Conservation (phyloP, 2,888 invertebrate genomes). For the Brachylomia viminalis region DNA sequence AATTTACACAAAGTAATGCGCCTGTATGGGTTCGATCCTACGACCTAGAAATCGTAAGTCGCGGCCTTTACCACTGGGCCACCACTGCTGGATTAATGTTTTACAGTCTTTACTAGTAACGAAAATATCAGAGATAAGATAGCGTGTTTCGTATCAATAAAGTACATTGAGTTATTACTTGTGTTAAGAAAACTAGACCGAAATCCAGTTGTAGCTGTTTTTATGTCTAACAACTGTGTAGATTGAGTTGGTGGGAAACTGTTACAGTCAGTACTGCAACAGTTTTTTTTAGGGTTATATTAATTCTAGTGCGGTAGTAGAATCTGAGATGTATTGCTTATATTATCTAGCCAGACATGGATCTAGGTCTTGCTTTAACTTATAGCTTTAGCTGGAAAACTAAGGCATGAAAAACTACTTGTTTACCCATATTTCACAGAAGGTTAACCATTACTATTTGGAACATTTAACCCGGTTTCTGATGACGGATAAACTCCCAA, state of each 20-base stretch:
- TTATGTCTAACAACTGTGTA: constrained; percentile 29
- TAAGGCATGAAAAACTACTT: too few relatives aligned
- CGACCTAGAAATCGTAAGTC: too few relatives aligned
- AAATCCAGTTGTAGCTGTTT: constrained; percentile 45
- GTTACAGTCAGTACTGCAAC: background rate
- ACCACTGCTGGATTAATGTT: constrained; percentile 3
- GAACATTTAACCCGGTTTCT: background rate
- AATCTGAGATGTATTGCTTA: background rate
- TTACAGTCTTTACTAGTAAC: background rate
- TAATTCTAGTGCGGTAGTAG: constrained; percentile 11
- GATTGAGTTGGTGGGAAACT: constrained; percentile 19
- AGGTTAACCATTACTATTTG: too few relatives aligned
- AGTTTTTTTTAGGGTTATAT: constrained; percentile 2
- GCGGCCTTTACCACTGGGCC: too few relatives aligned
- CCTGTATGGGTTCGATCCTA: too few relatives aligned
- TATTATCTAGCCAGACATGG: background rate
- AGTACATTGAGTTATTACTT: constrained; percentile 44
- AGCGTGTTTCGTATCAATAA: constrained; percentile 60
- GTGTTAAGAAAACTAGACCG: constrained; percentile 38
- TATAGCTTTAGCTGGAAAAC: background rate
- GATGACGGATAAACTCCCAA: background rate
- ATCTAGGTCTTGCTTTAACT: constrained; percentile 1
- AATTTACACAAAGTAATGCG: too few relatives aligned
- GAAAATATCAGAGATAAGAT: constrained; percentile 38
- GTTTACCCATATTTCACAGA: background rate